Conservation (phyloP, 2,888 invertebrate species). For the Sesia bembeciformis region DNA sequence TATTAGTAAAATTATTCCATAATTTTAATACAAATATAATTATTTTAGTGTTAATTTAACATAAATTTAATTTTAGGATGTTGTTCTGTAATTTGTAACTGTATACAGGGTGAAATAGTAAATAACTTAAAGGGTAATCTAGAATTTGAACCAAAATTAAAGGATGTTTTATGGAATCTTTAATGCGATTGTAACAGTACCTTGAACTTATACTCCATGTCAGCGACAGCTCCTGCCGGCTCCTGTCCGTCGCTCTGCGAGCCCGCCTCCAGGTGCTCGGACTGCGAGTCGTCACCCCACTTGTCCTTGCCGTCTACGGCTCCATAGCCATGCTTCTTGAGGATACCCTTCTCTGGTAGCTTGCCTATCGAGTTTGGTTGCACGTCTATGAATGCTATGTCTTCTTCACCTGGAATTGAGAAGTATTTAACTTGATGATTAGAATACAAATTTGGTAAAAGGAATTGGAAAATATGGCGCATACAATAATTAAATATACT, state of each 20-base stretch:
- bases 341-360: conserved; percentile 91
- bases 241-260: conserved; percentile 81
- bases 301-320: conserved; percentile 83
- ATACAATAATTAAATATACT: neutral
- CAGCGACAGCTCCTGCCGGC: conserved; percentile 79
- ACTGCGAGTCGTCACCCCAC: conserved; percentile 83
- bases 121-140: too few relatives aligned
- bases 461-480: neutral
- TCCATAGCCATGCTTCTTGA: conserved; percentile 90
- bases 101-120: too few relatives aligned
- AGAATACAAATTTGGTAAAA: neutral
- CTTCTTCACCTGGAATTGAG: conserved; percentile 78
- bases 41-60: too few relatives aligned
- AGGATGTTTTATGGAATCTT: too few relatives aligned
- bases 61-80: too few relatives aligned
- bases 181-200: conserved; percentile 27
- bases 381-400: conserved; percentile 88
- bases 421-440: neutral
- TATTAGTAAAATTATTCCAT: too few relatives aligned
- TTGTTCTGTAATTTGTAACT: too few relatives aligned
- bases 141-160: too few relatives aligned
- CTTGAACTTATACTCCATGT: conserved; percentile 89
- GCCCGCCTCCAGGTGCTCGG: conserved; percentile 80
- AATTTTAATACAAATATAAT: too few relatives aligned
- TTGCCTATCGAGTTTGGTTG: conserved; percentile 83